A percentile compares a stretch with the other conserved stretches of the same genome.
These are phyloP conservation scores for Rhadina sibilatrix DNA, from an alignment of 2,113 vertebrate genomes.

Conservation along the genomic window DNA sequence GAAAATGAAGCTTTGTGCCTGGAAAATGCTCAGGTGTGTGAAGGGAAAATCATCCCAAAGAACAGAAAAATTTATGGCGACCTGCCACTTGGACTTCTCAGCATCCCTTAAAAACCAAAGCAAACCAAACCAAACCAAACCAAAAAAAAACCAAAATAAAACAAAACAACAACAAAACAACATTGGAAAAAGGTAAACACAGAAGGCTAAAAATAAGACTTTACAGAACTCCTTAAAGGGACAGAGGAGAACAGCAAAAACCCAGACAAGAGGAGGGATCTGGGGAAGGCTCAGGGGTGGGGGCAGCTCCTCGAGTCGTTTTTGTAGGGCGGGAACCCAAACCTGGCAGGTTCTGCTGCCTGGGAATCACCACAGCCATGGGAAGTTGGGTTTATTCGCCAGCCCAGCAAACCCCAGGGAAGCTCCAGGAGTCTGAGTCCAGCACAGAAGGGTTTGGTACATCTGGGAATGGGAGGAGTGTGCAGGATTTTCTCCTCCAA, in stretches of 20 bases:
- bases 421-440: accelerated
- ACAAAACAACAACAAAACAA: too few species aligned
- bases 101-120: neutral
- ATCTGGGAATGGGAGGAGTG: accelerated
- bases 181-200: too few species aligned
- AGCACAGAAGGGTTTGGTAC: neutral
- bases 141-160: too few species aligned
- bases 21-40: neutral
- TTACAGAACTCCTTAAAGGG: too few species aligned
- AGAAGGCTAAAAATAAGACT: too few species aligned
- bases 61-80: neutral
- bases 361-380: neutral
- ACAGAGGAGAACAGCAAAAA: too few species aligned
- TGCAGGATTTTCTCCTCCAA: neutral
- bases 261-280: neutral
- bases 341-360: neutral
- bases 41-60: neutral
- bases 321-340: neutral
- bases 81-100: neutral
- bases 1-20: neutral
- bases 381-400: neutral
- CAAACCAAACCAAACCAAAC: too few species aligned
- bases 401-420: neutral
- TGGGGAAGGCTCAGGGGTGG: neutral
- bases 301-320: neutral